phyloP scores from a whole-genome alignment of 2,113 vertebrate species.

The Dromaius novaehollandiae region DNA sequence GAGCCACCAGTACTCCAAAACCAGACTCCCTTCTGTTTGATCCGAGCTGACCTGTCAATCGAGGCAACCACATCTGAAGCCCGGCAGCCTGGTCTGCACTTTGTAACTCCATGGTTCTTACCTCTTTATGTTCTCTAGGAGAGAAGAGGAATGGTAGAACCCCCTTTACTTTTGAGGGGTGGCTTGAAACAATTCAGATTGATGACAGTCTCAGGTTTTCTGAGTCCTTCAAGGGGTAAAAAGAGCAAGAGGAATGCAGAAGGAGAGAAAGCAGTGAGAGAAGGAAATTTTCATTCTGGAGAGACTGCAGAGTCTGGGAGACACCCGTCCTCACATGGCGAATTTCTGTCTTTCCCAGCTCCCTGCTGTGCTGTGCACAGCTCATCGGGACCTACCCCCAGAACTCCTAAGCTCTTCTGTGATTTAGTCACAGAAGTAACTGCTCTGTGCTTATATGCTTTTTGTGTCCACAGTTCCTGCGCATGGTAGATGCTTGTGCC shows the following conservation, averaged over 20 bases:
- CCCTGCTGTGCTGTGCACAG: not conserved
- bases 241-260: not conserved
- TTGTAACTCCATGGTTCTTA: not conserved
- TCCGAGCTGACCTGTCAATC: not conserved
- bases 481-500: conserved; percentile 92
- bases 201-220: not conserved
- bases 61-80: not conserved
- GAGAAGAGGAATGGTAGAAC: not conserved
- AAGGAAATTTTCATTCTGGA: not conserved
- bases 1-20: not conserved
- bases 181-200: not conserved
- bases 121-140: not conserved
- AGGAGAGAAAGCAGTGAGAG: not conserved
- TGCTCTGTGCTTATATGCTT: not conserved
- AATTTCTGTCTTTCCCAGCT: not conserved
- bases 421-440: not conserved
- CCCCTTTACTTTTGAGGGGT: not conserved
- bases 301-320: not conserved
- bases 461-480: conserved; percentile 83
- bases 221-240: not conserved
- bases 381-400: not conserved
- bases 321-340: not conserved
- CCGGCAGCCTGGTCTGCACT: not conserved
- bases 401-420: not conserved
- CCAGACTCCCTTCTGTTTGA: not conserved